phyloP scores from a whole-genome alignment of 2,113 vertebrate species.

The Syrrhaptes paradoxus region DNA sequence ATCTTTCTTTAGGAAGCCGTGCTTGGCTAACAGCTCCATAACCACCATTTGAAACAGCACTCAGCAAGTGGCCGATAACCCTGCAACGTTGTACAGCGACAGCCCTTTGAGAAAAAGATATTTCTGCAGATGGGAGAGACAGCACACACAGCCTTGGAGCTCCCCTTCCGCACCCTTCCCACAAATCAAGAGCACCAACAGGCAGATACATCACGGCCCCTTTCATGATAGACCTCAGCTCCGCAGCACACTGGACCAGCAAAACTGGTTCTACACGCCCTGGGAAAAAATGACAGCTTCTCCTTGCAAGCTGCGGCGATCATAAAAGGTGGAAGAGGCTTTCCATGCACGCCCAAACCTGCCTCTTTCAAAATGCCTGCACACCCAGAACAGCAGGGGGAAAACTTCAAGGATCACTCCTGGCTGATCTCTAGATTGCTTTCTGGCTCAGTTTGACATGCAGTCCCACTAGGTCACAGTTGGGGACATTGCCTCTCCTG shows the following conservation, averaged over 20 bases:
- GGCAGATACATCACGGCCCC: not conserved
- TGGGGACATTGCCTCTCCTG: not conserved
- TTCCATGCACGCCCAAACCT: constrained; percentile 65
- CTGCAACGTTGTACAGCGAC: accelerated
- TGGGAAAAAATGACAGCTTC: constrained; percentile 74
- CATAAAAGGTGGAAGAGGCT: constrained; percentile 59
- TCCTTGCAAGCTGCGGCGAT: constrained; percentile 41
- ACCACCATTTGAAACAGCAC: accelerated
- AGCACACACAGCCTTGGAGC: not conserved
- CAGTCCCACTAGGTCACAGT: not conserved
- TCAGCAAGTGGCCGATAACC: not conserved
- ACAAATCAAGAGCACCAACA: not conserved
- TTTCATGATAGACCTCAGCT: constrained; percentile 14
- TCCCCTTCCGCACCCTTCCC: not conserved
- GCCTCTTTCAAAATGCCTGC: constrained; percentile 49
- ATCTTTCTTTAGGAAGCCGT: not conserved
- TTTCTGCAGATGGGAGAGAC: not conserved
- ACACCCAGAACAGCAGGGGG: not conserved
- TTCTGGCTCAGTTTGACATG: not conserved
- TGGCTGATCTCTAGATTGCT: not conserved
- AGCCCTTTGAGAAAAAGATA: not conserved
- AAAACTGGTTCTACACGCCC: constrained; percentile 80
- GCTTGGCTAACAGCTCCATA: not conserved
- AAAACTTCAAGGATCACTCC: not conserved
- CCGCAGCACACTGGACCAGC: constrained; percentile 29